A percentile compares a stretch with the other conserved stretches of the same genome.
Conservation (phyloP, 1,140 invertebrate genomes). For the Drosophila pectinifera region DNA sequence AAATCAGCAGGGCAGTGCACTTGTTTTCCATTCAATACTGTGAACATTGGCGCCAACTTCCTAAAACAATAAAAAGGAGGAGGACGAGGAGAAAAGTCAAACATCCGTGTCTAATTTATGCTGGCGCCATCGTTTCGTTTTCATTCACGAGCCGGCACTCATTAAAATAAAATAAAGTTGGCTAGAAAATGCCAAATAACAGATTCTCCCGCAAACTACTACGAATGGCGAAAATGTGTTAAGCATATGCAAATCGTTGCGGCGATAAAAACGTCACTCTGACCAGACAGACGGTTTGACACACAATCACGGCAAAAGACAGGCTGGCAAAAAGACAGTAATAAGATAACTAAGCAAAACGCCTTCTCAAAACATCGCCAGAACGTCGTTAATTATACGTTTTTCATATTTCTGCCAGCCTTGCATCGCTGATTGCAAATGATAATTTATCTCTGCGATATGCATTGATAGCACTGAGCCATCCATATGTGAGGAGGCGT, state of each 20-base stretch:
- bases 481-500: slow-evolving; percentile 26
- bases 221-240: slow-evolving; percentile 54
- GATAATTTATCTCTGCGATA: slow-evolving; percentile 48
- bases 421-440: slow-evolving; percentile 52
- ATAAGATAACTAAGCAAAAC: slow-evolving; percentile 42
- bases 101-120: slow-evolving; percentile 49
- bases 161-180: slow-evolving; percentile 52
- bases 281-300: slow-evolving; percentile 30
- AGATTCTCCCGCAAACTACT: too few relatives aligned
- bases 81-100: slow-evolving; percentile 23
- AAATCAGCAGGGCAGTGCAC: slow-evolving; percentile 19
- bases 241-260: slow-evolving; percentile 48
- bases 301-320: slow-evolving; percentile 17
- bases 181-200: slow-evolving; percentile 27
- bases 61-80: slow-evolving; percentile 24
- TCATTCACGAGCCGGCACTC: slow-evolving; percentile 27
- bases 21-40: slow-evolving; percentile 28
- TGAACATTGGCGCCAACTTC: slow-evolving; percentile 26
- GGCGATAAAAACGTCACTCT: slow-evolving; percentile 35
- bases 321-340: slow-evolving; percentile 5
- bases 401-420: slow-evolving; percentile 21
- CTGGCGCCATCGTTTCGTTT: slow-evolving; percentile 45
- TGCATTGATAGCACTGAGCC: slow-evolving; percentile 51
- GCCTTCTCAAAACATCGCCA: slow-evolving; percentile 16
- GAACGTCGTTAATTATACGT: slow-evolving; percentile 47